These are phyloP conservation scores for Neodiprion pinetum DNA, from an alignment of 1,140 invertebrate genomes.

Conservation along the genomic window DNA sequence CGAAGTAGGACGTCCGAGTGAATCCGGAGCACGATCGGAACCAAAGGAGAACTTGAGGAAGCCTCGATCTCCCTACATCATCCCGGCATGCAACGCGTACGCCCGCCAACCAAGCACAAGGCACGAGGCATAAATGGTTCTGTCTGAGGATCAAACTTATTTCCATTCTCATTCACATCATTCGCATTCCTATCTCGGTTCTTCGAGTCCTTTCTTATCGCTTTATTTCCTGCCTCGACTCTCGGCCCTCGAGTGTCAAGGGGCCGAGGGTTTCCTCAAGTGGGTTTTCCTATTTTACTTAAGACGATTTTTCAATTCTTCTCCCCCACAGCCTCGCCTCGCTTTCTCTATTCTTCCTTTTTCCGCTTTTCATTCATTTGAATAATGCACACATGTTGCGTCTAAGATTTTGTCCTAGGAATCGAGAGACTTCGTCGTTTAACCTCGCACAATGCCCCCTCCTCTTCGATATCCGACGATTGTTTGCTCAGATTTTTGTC, in stretches of 20 bases:
- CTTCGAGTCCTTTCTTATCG: background rate
- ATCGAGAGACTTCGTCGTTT: slow-evolving; percentile 17
- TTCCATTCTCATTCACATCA: slow-evolving; percentile 7
- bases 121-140: background rate
- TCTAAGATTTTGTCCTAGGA: too few relatives aligned
- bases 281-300: background rate
- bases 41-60: slow-evolving; percentile 1
- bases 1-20: background rate
- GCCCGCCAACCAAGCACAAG: too few relatives aligned
- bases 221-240: background rate
- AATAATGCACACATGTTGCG: too few relatives aligned
- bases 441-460: slow-evolving; percentile 15
- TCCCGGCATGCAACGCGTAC: too few relatives aligned
- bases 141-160: slow-evolving; percentile 7
- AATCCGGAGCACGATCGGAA: background rate
- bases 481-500: slow-evolving; percentile 16
- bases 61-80: background rate
- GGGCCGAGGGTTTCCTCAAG: background rate
- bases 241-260: too few relatives aligned
- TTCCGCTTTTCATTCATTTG: too few relatives aligned
- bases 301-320: too few relatives aligned
- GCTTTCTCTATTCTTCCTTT: too few relatives aligned
- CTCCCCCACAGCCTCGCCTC: too few relatives aligned
- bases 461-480: slow-evolving; percentile 10
- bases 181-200: background rate